These are phyloP conservation scores for Agonopterix arenella DNA, from an alignment of 2,888 invertebrate species.

Conservation along the genomic window DNA sequence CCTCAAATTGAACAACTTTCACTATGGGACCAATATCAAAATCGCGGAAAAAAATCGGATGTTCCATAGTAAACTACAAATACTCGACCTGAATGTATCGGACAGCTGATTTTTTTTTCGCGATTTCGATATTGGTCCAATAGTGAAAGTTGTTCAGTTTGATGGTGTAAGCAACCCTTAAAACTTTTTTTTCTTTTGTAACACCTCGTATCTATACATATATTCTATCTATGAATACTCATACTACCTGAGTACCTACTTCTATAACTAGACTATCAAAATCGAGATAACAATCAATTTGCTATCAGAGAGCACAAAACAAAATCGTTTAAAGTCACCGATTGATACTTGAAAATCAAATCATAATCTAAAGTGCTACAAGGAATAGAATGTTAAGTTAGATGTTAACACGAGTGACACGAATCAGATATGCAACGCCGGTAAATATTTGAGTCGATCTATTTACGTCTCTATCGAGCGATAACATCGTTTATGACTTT, in stretches of 20 bases:
- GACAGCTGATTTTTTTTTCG: no score
- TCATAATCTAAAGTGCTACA: conserved; percentile 21
- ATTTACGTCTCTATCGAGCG: conserved; percentile 32
- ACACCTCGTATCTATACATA: no score
- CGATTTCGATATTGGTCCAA: no score
- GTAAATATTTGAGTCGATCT: conserved; percentile 52
- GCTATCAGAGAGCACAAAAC: background rate
- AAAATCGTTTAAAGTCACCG: conserved; percentile 15
- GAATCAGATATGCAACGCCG: conserved; percentile 36
- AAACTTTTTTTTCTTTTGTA: no score
- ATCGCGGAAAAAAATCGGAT: no score
- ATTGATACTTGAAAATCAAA: conserved; percentile 23
- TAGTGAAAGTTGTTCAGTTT: no score
- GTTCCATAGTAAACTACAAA: no score
- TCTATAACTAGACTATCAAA: background rate
- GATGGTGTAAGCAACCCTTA: no score
- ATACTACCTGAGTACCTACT: background rate
- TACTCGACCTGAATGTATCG: no score
- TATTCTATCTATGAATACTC: no score
- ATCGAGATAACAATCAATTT: conserved; percentile 5
- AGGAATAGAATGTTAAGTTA: conserved; percentile 24
- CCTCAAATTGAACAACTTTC: no score
- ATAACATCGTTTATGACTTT: conserved; percentile 32
- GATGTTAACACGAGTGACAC: conserved; percentile 42
- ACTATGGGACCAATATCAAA: no score